Evolutionary conservation across 2,888 invertebrate species (phyloP).

Genomic region (Heliconius sara): DNA sequence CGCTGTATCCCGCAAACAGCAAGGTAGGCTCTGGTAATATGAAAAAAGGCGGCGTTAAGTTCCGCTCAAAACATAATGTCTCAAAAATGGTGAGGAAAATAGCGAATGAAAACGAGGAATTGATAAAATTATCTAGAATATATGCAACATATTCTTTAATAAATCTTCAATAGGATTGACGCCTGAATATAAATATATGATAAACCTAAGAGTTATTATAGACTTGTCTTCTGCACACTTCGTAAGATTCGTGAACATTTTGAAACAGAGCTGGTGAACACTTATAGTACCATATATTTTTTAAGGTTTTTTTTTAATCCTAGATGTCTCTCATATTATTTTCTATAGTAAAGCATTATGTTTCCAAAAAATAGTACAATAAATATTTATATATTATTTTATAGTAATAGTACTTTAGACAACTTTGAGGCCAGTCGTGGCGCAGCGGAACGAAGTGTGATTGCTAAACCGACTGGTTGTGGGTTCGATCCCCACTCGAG

Average conservation of each 20-base stretch:
- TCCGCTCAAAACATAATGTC: neutral
- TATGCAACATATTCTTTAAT: neutral
- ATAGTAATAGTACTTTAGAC: no score
- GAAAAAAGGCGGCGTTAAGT: neutral
- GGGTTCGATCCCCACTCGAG: no score
- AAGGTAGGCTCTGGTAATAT: no score
- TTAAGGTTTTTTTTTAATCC: no score
- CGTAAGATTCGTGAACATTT: constrained; percentile 22
- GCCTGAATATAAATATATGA: constrained; percentile 27
- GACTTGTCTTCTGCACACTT: constrained; percentile 38
- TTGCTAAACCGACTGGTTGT: no score
- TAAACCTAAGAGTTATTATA: constrained; percentile 23
- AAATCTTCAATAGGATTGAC: neutral
- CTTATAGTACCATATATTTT: neutral
- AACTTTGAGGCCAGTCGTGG: no score
- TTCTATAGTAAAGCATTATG: no score
- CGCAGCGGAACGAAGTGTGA: no score
- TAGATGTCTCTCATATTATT: no score
- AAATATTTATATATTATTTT: no score
- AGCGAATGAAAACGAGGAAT: neutral
- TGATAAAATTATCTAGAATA: neutral
- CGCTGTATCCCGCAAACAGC: neutral
- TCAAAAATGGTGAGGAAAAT: neutral
- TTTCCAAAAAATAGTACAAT: no score
- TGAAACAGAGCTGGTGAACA: constrained; percentile 18